Evolutionary conservation across 2,113 vertebrate genomes (phyloP).

Genomic region (Chaenocephalus aceratus): DNA sequence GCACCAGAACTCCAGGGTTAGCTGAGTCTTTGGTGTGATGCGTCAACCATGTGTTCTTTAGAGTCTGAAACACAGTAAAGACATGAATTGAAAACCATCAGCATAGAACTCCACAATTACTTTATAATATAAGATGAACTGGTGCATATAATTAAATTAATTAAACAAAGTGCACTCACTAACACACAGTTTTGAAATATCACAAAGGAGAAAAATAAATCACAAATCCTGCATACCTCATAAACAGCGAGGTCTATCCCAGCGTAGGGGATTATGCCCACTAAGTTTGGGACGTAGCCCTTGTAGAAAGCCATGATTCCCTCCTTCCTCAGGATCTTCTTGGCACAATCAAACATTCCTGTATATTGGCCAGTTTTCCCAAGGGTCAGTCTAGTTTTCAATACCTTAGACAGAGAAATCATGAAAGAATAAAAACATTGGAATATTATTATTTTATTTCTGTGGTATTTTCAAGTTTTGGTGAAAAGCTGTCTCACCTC

Average conservation of each 20-base stretch:
- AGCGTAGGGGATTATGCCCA: constrained; percentile 96
- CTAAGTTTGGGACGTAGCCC: constrained; percentile 93
- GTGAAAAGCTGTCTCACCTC: constrained; percentile 83
- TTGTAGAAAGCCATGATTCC: constrained; percentile 93
- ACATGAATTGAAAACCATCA: not conserved
- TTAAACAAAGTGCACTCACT: constrained; percentile 35
- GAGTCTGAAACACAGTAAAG: constrained; percentile 79
- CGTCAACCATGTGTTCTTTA: constrained; percentile 92
- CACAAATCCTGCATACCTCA: constrained; percentile 84
- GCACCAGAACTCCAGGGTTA: constrained; percentile 91
- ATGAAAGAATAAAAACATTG: constrained; percentile 14
- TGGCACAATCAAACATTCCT: constrained; percentile 93
- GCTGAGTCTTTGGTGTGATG: constrained; percentile 89
- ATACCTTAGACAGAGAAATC: constrained; percentile 81
- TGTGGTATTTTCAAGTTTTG: not conserved
- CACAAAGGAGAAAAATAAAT: not conserved
- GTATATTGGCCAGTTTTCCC: constrained; percentile 94
- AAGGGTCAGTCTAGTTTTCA: constrained; percentile 95
- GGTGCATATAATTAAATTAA: constrained; percentile 1
- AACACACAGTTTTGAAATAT: constrained; percentile 17
- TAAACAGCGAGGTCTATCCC: constrained; percentile 96
- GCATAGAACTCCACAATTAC: not conserved
- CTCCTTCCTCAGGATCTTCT: constrained; percentile 91
- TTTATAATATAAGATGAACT: not conserved
- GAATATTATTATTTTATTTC: not conserved